Base-by-base conservation (phyloP, 2,888 invertebrate species). In the Rhamnusium bicolor region DNA sequence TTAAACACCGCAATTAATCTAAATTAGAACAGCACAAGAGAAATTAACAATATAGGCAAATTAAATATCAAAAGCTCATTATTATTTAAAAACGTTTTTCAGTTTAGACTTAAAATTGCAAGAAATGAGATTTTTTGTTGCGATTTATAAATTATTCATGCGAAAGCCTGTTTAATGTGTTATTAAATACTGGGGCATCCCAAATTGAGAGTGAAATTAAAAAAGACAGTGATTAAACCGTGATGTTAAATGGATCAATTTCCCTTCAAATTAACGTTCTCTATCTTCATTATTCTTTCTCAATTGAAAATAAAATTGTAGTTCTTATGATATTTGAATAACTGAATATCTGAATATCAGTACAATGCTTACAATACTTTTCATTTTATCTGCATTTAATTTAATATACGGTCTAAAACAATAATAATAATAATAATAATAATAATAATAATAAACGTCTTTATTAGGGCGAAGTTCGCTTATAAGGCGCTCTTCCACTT, bases 1-100 rank as follows among this genome's bases (percentile, higher is more conserved):
- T 53, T 53, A 53, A 65, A 51, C 53, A 24, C 18, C 2, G 53
- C 53, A 53, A 65, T 65, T 65, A 65, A 65, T 65, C 65, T 65
- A 32, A 65, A 65, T 53, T 53, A 65, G 65, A 10, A 14, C 24
- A 54, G 24, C 18, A 40, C n/a, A 51, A 16, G 18, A 51, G 16
- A 19, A 51, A 51, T 51, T 51, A 51, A 18, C 18, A 18, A 51
- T 51, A n/a, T n/a, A 40, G 3, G n/a, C 40, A 40, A 32, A 32
- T 32, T 32, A 12, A 40, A n/a, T n/a, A 40, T 40, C 40, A 40
- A 40, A n/a, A 40, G n/a, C n/a, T 5, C 40, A 40, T 40, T 40
- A 3, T 40, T 40, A 12, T 40, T 4, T 12, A 4, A 40, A 40
- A 40, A 2, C n/a, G 4, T 10, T 40, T 1, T 12, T 40, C 1